Conservation (phyloP, 2,797 vertebrate species). For the Ctenochaetus hawaiiensis region DNA sequence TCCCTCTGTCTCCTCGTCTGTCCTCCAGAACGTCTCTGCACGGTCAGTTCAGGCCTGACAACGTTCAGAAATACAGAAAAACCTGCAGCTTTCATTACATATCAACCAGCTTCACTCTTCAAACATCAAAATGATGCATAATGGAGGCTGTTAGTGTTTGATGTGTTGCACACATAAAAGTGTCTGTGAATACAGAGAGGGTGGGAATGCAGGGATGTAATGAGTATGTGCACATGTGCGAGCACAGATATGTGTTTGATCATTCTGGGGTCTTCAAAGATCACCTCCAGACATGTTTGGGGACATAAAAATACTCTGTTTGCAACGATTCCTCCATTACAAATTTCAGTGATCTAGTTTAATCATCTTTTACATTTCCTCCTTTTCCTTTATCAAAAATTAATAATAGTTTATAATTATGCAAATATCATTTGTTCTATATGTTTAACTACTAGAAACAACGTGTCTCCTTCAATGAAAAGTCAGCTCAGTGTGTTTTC, state of each 20-base stretch:
- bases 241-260: conserved; percentile 35
- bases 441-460: too few species aligned
- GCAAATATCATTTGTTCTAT: not conserved
- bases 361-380: conserved; percentile 6
- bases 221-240: not conserved
- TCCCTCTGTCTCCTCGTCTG: not conserved
- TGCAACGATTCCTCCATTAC: too few species aligned
- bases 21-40: conserved; percentile 6
- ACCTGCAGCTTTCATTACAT: conserved; percentile 54
- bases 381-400: not conserved
- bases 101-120: conserved; percentile 43
- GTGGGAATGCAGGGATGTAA: not conserved
- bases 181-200: conserved; percentile 28
- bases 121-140: conserved; percentile 57
- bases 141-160: conserved; percentile 43
- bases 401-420: not conserved
- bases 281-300: conserved; percentile 5
- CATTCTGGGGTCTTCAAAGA: conserved; percentile 13
- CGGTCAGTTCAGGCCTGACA: conserved; percentile 33
- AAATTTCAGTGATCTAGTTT: not conserved
- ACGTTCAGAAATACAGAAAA: conserved; percentile 18
- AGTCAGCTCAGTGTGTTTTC: not conserved
- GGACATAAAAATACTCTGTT: not conserved
- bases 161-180: conserved; percentile 20
- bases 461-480: not conserved